Percentiles rank a stretch among this genome's conserved stretches.
phyloP scores from a whole-genome alignment of 1,140 invertebrate genomes.

The Drosophila pseudoananassae region DNA sequence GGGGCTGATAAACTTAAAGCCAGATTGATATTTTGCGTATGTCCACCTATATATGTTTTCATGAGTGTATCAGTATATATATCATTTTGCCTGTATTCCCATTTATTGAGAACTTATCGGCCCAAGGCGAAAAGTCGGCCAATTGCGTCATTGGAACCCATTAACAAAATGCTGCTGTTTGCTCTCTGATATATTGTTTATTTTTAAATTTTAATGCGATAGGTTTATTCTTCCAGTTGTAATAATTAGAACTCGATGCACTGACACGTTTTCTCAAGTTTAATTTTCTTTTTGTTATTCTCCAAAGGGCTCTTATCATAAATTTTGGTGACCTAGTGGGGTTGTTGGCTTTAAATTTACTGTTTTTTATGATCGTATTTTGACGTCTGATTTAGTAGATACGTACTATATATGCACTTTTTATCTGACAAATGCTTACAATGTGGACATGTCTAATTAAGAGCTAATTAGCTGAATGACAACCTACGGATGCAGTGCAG shows the following conservation, averaged over 20 bases:
- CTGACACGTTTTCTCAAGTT: background rate
- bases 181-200: slow-evolving; percentile 44
- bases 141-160: slow-evolving; percentile 62
- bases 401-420: background rate
- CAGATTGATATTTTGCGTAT: slow-evolving; percentile 49
- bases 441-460: slow-evolving; percentile 48
- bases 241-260: slow-evolving; percentile 10
- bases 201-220: slow-evolving; percentile 30
- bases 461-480: slow-evolving; percentile 55
- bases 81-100: background rate
- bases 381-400: slow-evolving; percentile 1
- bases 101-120: slow-evolving; percentile 50
- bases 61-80: background rate
- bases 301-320: background rate
- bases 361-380: background rate
- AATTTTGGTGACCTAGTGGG: background rate
- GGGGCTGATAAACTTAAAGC: slow-evolving; percentile 36
- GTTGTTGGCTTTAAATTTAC: background rate
- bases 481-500: background rate
- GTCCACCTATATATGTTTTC: slow-evolving; percentile 2
- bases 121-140: slow-evolving; percentile 20
- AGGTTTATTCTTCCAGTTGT: slow-evolving; percentile 10
- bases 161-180: slow-evolving; percentile 34
- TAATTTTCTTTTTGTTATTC: background rate
- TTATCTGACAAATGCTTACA: background rate